Percentiles rank a stretch among this genome's conserved stretches.
These are phyloP conservation scores for Hipparchia semele DNA, from an alignment of 2,888 invertebrate species.

Conservation along the genomic window DNA sequence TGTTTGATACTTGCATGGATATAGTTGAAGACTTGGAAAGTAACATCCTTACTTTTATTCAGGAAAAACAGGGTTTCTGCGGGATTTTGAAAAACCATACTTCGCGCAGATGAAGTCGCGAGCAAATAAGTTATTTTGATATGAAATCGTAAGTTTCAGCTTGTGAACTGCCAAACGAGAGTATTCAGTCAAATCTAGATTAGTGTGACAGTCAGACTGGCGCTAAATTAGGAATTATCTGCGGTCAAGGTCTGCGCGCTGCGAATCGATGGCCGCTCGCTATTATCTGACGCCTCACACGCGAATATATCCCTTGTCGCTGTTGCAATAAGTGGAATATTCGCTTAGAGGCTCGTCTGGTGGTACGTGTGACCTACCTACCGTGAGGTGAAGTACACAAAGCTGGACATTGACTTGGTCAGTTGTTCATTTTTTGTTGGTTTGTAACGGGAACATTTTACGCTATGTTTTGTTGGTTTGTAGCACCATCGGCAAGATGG, in stretches of 20 bases:
- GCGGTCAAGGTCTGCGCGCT: slow-evolving; percentile 12
- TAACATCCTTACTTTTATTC: too few relatives aligned
- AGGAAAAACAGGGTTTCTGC: too few relatives aligned
- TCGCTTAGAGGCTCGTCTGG: not conserved
- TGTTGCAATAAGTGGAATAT: not conserved
- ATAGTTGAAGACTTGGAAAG: too few relatives aligned
- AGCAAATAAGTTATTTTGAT: too few relatives aligned
- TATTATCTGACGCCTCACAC: not conserved
- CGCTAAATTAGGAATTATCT: not conserved
- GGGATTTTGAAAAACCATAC: too few relatives aligned
- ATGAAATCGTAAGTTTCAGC: not conserved
- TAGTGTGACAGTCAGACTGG: not conserved
- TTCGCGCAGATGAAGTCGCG: too few relatives aligned
- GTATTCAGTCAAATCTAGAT: not conserved
- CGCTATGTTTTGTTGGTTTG: not conserved
- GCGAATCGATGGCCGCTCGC: slow-evolving; percentile 1
- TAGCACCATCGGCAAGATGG: not conserved
- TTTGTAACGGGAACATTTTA: not conserved
- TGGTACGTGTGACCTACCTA: not conserved
- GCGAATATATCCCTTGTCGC: not conserved
- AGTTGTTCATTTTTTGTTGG: not conserved
- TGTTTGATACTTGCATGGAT: too few relatives aligned
- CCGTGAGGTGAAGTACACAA: not conserved
- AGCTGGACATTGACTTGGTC: slow-evolving; percentile 10
- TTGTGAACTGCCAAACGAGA: not conserved